phyloP scores from a whole-genome alignment of 2,888 invertebrate genomes.

The Callosobruchus maculatus region DNA sequence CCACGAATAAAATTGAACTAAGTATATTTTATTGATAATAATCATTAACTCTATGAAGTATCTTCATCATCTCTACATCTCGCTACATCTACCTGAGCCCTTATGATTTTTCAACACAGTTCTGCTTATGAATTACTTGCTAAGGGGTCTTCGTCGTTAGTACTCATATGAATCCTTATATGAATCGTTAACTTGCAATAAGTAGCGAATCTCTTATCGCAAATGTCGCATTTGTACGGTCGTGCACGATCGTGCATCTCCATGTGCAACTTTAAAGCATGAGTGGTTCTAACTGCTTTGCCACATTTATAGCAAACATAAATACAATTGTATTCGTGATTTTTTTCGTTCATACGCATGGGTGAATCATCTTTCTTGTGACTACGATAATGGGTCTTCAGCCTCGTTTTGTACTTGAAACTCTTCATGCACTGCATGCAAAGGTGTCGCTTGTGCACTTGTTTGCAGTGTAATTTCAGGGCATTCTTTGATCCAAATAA shows the following conservation, averaged over 20 bases:
- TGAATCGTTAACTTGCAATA: not conserved
- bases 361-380: not conserved
- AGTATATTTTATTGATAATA: too few species aligned
- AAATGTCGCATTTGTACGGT: constrained; percentile 41
- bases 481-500: too few species aligned
- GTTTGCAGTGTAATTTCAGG: too few species aligned
- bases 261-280: constrained; percentile 3
- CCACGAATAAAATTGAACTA: too few species aligned
- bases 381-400: not conserved
- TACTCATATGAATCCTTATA: not conserved
- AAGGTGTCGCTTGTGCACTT: too few species aligned
- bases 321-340: too few species aligned
- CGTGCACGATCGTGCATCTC: constrained; percentile 2
- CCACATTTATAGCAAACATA: not conserved
- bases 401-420: not conserved
- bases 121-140: not conserved
- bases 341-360: too few species aligned
- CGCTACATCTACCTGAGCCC: constrained; percentile 17
- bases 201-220: constrained; percentile 34
- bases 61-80: not conserved
- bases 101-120: not conserved
- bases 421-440: too few species aligned
- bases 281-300: not conserved
- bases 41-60: too few species aligned
- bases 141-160: not conserved